Conservation (phyloP, 2,113 vertebrate species). For the Calyptommatus sinebrachiatus region DNA sequence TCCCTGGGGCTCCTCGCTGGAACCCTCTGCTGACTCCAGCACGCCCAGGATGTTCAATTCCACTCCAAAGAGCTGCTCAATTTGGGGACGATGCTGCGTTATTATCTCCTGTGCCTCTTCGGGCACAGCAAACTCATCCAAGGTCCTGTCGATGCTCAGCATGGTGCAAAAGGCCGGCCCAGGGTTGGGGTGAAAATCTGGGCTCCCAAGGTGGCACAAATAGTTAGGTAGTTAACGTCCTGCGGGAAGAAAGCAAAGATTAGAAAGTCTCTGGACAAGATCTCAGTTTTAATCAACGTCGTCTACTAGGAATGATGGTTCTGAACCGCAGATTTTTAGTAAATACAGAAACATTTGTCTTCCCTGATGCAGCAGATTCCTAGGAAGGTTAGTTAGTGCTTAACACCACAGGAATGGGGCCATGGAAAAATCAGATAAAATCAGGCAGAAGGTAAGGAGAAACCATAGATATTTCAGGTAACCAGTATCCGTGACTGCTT, state of each 20-base stretch:
- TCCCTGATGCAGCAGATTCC: no score
- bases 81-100: slow-evolving; percentile 4
- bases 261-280: not conserved
- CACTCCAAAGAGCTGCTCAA: slow-evolving; percentile 19
- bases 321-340: no score
- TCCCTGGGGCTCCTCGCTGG: not conserved
- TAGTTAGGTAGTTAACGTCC: not conserved
- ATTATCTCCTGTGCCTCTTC: slow-evolving; percentile 15
- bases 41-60: slow-evolving; percentile 25
- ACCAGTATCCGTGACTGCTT: no score
- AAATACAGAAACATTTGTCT: no score
- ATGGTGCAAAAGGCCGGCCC: not conserved
- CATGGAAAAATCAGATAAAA: not conserved
- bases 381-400: not conserved
- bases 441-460: not conserved
- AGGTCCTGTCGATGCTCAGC: not conserved
- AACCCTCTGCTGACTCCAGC: not conserved
- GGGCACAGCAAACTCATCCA: slow-evolving; percentile 16
- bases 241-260: not conserved
- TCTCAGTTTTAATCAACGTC: not conserved
- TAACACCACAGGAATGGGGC: not conserved
- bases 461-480: no score
- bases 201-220: not conserved
- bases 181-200: no score
- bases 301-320: no score